Conservation (phyloP, 2,113 vertebrate species). For the Podiceps cristatus region DNA sequence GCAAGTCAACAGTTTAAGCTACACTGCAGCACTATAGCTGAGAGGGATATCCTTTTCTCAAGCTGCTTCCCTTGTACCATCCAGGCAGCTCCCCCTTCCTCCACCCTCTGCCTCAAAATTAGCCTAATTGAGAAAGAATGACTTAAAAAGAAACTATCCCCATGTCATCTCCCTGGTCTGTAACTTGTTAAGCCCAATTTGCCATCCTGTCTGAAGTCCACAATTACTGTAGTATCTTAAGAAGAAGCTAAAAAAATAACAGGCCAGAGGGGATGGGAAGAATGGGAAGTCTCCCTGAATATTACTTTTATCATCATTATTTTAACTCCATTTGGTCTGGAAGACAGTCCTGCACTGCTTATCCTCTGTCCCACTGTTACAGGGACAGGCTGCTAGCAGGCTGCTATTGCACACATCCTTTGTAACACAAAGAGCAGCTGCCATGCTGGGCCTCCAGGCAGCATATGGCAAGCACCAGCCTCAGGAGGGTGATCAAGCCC, state of each 20-base stretch:
- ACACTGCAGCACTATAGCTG: background rate
- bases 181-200: conserved; percentile 35
- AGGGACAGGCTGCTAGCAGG: background rate
- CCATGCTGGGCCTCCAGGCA: background rate
- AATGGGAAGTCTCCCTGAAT: background rate
- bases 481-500: background rate
- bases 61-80: background rate
- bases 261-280: background rate
- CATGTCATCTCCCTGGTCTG: background rate
- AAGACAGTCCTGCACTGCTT: background rate
- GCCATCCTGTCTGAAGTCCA: background rate
- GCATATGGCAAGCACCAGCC: background rate
- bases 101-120: fast-evolving
- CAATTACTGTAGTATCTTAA: conserved; percentile 14
- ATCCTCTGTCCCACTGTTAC: background rate
- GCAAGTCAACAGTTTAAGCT: background rate
- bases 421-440: background rate
- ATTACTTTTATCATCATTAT: background rate
- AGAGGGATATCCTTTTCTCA: background rate
- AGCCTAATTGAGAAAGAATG: background rate
- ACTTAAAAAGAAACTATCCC: background rate
- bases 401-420: background rate
- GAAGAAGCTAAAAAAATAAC: background rate
- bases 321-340: background rate
- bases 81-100: background rate